Percentiles rank a stretch among this genome's conserved stretches.
Conservation (phyloP, 92 coral and sea anemone species). For the Porites divaricata region DNA sequence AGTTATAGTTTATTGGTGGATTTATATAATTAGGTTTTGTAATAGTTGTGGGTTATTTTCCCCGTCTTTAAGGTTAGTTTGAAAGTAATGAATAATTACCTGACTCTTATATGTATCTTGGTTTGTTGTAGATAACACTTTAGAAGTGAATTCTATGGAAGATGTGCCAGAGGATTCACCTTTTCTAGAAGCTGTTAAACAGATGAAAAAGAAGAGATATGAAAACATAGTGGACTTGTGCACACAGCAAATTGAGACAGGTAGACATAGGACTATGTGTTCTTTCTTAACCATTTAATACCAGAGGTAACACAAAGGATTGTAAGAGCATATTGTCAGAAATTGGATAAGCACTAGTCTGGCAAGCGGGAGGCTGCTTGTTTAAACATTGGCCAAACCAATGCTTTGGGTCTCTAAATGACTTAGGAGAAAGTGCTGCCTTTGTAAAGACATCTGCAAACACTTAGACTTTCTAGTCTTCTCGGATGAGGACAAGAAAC, state of each 20-base stretch:
- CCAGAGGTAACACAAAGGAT: background rate
- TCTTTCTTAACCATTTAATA: too few relatives aligned
- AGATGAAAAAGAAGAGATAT: conserved; percentile 72
- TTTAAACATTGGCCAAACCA: too few relatives aligned
- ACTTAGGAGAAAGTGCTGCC: too few relatives aligned
- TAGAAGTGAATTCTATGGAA: conserved; percentile 66
- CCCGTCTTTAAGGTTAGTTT: too few relatives aligned
- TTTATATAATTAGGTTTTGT: background rate
- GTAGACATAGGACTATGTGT: conserved; percentile 21
- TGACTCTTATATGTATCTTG: background rate
- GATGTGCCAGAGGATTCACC: conserved; percentile 74
- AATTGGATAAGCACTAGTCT: too few relatives aligned
- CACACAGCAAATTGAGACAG: conserved; percentile 86
- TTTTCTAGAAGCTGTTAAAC: conserved; percentile 83
- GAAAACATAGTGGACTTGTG: conserved; percentile 83
- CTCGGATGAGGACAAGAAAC: too few relatives aligned
- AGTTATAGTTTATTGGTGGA: too few relatives aligned
- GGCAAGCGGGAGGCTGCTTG: too few relatives aligned
- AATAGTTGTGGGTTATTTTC: background rate
- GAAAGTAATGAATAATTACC: background rate
- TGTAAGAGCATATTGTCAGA: background rate
- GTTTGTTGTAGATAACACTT: conserved; percentile 63
- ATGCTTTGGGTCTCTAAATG: too few relatives aligned
- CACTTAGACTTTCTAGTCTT: too few relatives aligned
- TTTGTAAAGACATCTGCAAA: too few relatives aligned